Conservation (phyloP, 1,140 invertebrate species). For the Hormaphis cornu region DNA sequence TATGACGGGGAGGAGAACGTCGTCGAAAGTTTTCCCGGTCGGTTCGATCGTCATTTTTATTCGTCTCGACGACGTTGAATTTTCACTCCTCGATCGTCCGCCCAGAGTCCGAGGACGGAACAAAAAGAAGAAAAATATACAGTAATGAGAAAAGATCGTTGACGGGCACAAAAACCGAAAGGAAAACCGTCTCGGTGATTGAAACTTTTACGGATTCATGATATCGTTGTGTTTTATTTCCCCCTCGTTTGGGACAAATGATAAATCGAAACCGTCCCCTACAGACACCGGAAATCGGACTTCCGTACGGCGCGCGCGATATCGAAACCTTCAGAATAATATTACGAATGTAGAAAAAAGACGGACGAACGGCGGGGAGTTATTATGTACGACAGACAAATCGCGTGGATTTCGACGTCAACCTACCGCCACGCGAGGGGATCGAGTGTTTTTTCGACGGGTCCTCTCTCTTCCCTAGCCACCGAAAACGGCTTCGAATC, state of each 20-base stretch:
- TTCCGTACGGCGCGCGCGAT: neutral
- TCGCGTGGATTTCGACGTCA: neutral
- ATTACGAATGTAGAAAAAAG: too few species aligned
- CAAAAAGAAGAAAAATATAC: neutral
- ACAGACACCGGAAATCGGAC: neutral
- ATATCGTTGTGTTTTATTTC: too few species aligned
- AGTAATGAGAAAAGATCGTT: neutral
- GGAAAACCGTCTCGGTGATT: neutral
- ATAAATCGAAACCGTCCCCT: neutral
- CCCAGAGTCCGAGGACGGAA: neutral
- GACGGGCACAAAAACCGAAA: neutral
- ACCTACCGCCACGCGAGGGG: too few species aligned
- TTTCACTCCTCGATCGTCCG: neutral
- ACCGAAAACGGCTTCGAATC: too few species aligned
- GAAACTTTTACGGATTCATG: conserved; percentile 17
- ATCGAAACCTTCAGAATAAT: neutral
- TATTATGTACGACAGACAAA: too few species aligned
- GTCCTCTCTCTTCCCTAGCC: too few species aligned
- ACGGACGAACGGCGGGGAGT: too few species aligned
- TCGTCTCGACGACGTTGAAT: neutral
- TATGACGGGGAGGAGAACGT: too few species aligned
- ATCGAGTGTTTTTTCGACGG: too few species aligned
- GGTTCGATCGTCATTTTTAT: too few species aligned
- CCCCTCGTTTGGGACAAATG: neutral
- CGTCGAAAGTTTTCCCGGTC: too few species aligned